Percentiles rank a stretch among this genome's conserved stretches.
phyloP scores from a whole-genome alignment of 2,797 vertebrate species.

The Centroberyx gerrardi region DNA sequence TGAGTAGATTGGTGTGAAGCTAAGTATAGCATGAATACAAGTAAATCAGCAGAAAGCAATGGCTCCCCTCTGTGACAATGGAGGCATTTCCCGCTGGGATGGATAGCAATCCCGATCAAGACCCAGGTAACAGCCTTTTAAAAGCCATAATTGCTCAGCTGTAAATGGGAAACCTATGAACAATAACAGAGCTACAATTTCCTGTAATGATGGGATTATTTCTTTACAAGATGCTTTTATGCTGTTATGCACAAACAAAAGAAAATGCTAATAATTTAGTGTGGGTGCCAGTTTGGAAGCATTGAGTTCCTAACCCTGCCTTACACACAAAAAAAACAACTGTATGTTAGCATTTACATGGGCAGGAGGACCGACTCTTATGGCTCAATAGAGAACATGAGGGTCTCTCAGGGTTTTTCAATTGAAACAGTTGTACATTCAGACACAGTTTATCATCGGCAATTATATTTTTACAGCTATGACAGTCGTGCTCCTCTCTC shows the following conservation, averaged over 20 bases:
- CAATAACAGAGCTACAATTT: conserved; percentile 79
- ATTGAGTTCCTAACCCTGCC: conserved; percentile 35
- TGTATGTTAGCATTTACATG: conserved; percentile 16
- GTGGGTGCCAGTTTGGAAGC: conserved; percentile 34
- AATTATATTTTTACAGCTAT: background rate
- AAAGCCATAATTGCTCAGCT: conserved; percentile 79
- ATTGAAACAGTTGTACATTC: conserved; percentile 16
- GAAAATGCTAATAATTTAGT: conserved; percentile 61
- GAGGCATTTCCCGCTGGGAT: conserved; percentile 76
- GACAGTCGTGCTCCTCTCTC: background rate
- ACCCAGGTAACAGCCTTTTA: conserved; percentile 81
- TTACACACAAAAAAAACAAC: conserved; percentile 9
- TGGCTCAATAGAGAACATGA: conserved; percentile 32
- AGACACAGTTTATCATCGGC: background rate
- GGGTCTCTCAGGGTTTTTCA: conserved; percentile 20
- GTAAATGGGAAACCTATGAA: conserved; percentile 75
- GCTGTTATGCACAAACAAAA: conserved; percentile 70
- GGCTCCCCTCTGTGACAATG: conserved; percentile 84
- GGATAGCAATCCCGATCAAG: conserved; percentile 78
- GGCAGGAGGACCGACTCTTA: conserved; percentile 13
- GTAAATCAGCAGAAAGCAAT: conserved; percentile 75
- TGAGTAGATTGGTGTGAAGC: conserved; percentile 73
- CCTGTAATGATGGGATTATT: conserved; percentile 79
- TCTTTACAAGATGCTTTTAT: conserved; percentile 77
- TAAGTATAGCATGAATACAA: conserved; percentile 81